These are phyloP conservation scores for Kobus ellipsiprymnus DNA, from an alignment of 2,113 vertebrate species.

Conservation along the genomic window DNA sequence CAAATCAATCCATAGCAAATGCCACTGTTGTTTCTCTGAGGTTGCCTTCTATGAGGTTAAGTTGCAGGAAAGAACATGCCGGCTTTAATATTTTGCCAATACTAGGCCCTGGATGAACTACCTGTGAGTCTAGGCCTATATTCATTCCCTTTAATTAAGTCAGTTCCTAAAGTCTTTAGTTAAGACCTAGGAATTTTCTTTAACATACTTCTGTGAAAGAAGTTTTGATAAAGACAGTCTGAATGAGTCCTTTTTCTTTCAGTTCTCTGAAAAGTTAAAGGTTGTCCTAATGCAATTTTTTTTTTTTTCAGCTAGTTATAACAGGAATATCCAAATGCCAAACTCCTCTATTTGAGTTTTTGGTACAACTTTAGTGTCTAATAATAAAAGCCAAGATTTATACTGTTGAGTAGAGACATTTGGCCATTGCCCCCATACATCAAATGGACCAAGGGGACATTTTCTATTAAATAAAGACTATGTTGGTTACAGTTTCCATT, in stretches of 20 bases:
- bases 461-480: neutral
- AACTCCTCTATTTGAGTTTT: neutral
- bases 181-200: constrained; percentile 12
- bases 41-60: neutral
- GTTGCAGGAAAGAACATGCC: neutral
- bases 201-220: neutral
- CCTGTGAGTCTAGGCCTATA: neutral
- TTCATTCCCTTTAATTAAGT: neutral
- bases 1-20: neutral
- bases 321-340: neutral
- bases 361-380: neutral
- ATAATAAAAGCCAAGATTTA: constrained; percentile 31
- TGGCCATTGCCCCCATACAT: neutral
- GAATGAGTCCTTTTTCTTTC: neutral
- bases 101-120: neutral
- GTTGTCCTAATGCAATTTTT: neutral
- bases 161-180: neutral
- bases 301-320: neutral
- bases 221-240: neutral
- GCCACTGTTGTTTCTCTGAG: neutral
- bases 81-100: neutral
- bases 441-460: neutral
- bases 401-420: neutral
- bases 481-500: neutral
- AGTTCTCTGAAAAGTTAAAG: neutral